These are phyloP conservation scores for Gymnothorax reevesii DNA, from an alignment of 2,797 vertebrate species.

Conservation along the genomic window DNA sequence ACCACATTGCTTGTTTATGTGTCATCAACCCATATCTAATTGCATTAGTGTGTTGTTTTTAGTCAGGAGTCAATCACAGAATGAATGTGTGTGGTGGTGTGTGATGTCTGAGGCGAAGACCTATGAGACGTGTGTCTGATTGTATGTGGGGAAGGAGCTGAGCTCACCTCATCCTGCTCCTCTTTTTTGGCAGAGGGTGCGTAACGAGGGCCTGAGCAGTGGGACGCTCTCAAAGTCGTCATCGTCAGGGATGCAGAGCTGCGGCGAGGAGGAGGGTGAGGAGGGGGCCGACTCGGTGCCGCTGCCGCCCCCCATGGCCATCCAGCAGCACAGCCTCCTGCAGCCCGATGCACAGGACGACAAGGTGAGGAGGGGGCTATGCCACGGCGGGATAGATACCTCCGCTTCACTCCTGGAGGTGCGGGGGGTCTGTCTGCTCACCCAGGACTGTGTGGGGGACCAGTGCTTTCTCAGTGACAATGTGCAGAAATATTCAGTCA, in stretches of 20 bases:
- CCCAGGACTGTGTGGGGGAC: background rate
- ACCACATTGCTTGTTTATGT: background rate
- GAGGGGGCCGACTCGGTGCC: conserved; percentile 92
- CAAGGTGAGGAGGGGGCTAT: conserved; percentile 79
- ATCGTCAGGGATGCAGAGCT: conserved; percentile 99
- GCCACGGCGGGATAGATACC: background rate
- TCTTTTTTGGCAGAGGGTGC: conserved; percentile 79
- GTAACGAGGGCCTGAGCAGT: conserved; percentile 95
- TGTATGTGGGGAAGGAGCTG: background rate
- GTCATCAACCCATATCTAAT: background rate
- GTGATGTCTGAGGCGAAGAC: background rate
- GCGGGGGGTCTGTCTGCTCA: background rate
- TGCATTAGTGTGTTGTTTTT: background rate
- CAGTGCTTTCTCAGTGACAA: background rate
- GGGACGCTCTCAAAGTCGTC: conserved; percentile 97
- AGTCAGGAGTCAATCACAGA: background rate
- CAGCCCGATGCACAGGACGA: conserved; percentile 96
- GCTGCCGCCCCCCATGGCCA: conserved; percentile 96
- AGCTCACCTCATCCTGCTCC: background rate
- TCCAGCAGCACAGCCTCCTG: conserved; percentile 97
- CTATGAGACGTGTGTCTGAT: background rate
- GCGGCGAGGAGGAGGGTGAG: conserved; percentile 96
- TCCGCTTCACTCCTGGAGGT: background rate
- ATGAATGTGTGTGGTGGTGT: background rate
- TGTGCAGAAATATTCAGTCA: background rate